Conservation (phyloP, 2,113 vertebrate species). For the Chaetodon auriga region DNA sequence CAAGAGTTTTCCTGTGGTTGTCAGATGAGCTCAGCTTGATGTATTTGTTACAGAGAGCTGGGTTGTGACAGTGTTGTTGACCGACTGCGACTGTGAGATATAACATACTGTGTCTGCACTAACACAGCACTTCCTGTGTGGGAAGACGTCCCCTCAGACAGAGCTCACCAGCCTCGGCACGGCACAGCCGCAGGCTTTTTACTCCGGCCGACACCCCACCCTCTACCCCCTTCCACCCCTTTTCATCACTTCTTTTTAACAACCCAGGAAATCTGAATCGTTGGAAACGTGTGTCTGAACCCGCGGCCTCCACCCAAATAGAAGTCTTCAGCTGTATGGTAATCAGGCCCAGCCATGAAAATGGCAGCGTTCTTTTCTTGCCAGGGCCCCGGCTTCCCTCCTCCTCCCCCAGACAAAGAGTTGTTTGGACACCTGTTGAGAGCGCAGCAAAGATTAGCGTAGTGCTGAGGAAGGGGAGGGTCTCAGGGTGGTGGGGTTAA, state of each 20-base stretch:
- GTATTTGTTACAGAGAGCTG: conserved; percentile 61
- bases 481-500: conserved; percentile 81
- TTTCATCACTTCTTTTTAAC: conserved; percentile 80
- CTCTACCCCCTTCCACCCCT: conserved; percentile 50
- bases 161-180: conserved; percentile 68
- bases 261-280: conserved; percentile 85
- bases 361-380: conserved; percentile 85
- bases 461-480: conserved; percentile 67
- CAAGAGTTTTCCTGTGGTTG: conserved; percentile 59
- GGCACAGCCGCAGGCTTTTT: conserved; percentile 78
- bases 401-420: conserved; percentile 87
- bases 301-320: conserved; percentile 74
- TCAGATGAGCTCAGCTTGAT: conserved; percentile 63
- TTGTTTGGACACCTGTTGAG: conserved; percentile 94
- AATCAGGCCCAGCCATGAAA: conserved; percentile 89
- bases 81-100: conserved; percentile 68
- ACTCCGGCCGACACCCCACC: conserved; percentile 74
- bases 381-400: conserved; percentile 76
- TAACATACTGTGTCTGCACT: conserved; percentile 73
- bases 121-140: conserved; percentile 78
- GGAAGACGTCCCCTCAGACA: conserved; percentile 71
- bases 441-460: conserved; percentile 84
- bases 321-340: conserved; percentile 92
- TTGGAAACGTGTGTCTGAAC: conserved; percentile 79
- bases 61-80: conserved; percentile 67